Conservation (phyloP, 1,140 invertebrate species). For the Elysia chlorotica region DNA sequence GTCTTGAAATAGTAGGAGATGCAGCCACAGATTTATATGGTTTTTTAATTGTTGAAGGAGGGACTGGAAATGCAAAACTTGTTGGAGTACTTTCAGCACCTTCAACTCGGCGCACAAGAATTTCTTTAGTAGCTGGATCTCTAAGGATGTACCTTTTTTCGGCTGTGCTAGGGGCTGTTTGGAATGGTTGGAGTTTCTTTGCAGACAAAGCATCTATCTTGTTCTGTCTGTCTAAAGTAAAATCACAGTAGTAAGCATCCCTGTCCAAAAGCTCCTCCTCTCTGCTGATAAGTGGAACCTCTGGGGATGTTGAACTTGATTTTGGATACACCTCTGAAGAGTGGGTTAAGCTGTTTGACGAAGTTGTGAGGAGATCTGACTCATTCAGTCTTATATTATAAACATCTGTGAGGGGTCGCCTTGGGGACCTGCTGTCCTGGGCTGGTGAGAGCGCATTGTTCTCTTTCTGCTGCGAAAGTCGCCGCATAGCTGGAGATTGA, state of each 20-base stretch:
- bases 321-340: conserved; percentile 42
- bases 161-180: neutral
- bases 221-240: conserved; percentile 46
- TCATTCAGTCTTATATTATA: neutral
- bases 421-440: neutral
- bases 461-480: neutral
- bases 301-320: conserved; percentile 36
- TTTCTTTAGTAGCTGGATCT: neutral
- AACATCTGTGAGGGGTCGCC: neutral
- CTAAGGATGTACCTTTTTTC: neutral
- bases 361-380: conserved; percentile 27
- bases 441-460: neutral
- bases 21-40: too few species aligned
- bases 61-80: neutral
- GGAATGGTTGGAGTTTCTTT: neutral
- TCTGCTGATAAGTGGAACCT: conserved; percentile 7
- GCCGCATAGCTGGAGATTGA: neutral
- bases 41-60: too few species aligned
- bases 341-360: conserved; percentile 29
- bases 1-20: too few species aligned
- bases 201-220: conserved; percentile 39
- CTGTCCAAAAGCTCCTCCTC: conserved; percentile 49
- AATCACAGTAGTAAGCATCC: conserved; percentile 48
- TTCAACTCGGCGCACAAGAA: conserved; percentile 20
- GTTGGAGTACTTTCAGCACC: conserved; percentile 9